Percentiles rank a stretch among this genome's conserved stretches.
Evolutionary conservation across 1,140 invertebrate genomes (phyloP).

Genomic region (Papilio xuthus): DNA sequence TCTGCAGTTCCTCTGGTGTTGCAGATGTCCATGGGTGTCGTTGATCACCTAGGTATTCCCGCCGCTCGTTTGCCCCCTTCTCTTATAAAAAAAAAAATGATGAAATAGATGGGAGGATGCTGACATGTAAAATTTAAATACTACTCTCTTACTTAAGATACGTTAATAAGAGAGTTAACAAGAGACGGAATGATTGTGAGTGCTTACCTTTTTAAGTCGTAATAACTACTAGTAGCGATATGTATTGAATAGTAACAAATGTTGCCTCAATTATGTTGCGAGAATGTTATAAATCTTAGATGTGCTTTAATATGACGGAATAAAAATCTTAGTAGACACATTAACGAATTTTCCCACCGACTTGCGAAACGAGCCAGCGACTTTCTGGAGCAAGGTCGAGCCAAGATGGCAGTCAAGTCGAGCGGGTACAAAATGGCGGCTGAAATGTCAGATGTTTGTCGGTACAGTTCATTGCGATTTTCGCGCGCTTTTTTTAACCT

Average conservation of each 20-base stretch:
- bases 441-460: constrained; percentile 65
- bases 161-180: no score
- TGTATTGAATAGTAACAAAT: not conserved
- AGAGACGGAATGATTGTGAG: no score
- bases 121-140: no score
- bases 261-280: not conserved
- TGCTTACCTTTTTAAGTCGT: no score
- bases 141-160: no score
- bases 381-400: constrained; percentile 72
- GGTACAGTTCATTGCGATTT: constrained; percentile 50
- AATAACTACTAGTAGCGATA: no score
- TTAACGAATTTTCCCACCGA: constrained; percentile 67
- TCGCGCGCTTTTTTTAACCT: constrained; percentile 41
- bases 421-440: constrained; percentile 52
- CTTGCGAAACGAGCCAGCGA: constrained; percentile 67
- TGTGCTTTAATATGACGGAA: constrained; percentile 26
- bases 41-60: no score
- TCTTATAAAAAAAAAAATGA: no score
- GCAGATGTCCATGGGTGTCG: no score
- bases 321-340: constrained; percentile 50
- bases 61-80: no score
- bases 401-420: constrained; percentile 62
- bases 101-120: no score
- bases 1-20: no score
- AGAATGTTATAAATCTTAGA: constrained; percentile 20